Conservation (phyloP, 2,113 vertebrate species). For the Nycticryphes semicollaris region DNA sequence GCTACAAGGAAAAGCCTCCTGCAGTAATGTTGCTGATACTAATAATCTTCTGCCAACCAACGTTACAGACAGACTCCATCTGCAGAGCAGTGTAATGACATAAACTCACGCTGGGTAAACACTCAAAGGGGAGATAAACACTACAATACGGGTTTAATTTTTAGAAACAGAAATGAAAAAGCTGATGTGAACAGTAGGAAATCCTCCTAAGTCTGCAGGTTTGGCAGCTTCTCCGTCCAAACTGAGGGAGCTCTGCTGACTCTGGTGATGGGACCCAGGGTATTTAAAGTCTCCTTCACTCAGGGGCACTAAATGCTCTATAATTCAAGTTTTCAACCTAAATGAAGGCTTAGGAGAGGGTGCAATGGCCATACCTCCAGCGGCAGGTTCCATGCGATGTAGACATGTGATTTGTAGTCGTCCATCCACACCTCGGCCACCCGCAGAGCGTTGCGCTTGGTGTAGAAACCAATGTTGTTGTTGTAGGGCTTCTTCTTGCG, state of each 20-base stretch:
- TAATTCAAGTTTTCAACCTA: background rate
- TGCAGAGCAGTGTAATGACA: background rate
- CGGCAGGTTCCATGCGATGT: conserved; percentile 97
- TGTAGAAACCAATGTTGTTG: conserved; percentile 93
- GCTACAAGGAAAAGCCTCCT: background rate
- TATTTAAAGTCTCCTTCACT: background rate
- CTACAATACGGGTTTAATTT: background rate
- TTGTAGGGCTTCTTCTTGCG: conserved; percentile 95
- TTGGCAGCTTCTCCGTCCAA: background rate
- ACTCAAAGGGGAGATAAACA: background rate
- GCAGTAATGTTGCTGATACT: background rate
- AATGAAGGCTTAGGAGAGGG: background rate
- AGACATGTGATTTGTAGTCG: conserved; percentile 92
- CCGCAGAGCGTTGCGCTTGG: conserved; percentile 92
- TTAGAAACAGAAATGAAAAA: background rate
- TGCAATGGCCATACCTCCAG: conserved; percentile 79
- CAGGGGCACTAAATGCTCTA: background rate
- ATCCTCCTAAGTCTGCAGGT: background rate
- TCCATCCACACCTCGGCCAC: conserved; percentile 99
- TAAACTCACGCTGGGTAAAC: background rate
- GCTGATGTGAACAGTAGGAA: background rate
- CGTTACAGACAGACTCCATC: background rate
- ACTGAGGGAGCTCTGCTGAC: background rate
- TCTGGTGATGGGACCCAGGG: rapidly evolving
- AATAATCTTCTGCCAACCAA: background rate